Conservation (phyloP, 2,888 invertebrate genomes). For the Sericinus montela region DNA sequence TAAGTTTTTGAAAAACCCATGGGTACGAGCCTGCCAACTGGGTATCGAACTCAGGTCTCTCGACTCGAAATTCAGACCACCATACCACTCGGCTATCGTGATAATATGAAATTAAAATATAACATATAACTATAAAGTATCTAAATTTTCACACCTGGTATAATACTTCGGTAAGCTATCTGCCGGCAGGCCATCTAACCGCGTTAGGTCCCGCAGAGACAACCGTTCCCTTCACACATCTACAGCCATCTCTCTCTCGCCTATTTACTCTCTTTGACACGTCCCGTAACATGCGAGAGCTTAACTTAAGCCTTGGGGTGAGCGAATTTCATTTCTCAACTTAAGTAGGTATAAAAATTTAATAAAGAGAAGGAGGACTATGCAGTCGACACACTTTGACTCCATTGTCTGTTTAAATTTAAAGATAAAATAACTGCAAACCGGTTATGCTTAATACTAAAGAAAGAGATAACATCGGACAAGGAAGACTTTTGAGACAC, state of each 20-base stretch:
- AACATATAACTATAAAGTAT: constrained; percentile 35
- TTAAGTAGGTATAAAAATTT: constrained; percentile 40
- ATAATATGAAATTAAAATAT: no score
- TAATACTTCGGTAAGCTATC: constrained; percentile 36
- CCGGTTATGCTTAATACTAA: no score
- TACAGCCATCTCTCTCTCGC: constrained; percentile 28
- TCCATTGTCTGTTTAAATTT: neutral
- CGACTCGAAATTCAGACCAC: no score
- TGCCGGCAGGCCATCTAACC: constrained; percentile 39
- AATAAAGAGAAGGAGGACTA: constrained; percentile 33
- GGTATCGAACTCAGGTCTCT: no score
- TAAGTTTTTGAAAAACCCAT: no score
- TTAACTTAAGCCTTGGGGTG: constrained; percentile 32
- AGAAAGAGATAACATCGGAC: no score
- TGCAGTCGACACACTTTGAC: neutral
- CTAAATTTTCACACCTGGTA: constrained; percentile 38
- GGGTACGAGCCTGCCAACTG: no score
- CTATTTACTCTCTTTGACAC: constrained; percentile 33
- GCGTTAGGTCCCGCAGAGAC: constrained; percentile 29
- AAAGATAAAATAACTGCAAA: neutral
- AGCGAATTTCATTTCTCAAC: constrained; percentile 35
- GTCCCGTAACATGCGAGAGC: constrained; percentile 34
- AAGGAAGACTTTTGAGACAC: no score
- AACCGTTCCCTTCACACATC: constrained; percentile 29
- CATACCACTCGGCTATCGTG: no score